Evolutionary conservation across 2,797 vertebrate genomes (phyloP).

Genomic region (Syndactyla subalaris): DNA sequence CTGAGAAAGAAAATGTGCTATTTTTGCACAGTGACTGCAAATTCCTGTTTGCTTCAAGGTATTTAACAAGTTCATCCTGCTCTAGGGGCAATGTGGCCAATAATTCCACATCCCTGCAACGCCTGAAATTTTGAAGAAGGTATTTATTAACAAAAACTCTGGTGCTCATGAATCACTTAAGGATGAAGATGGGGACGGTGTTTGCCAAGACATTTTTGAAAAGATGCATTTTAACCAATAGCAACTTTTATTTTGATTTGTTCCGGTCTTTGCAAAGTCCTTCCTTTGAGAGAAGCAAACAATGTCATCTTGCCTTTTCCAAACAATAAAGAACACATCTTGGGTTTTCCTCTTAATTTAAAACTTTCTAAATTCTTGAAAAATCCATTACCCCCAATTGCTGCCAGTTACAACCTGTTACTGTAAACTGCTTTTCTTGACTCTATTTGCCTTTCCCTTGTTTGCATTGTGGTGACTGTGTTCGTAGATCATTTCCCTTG

Average conservation of each 20-base stretch:
- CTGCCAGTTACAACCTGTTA: neutral
- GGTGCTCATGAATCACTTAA: neutral
- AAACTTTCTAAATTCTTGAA: neutral
- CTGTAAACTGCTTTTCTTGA: neutral
- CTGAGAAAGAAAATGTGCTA: neutral
- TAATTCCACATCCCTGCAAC: neutral
- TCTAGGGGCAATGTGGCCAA: neutral
- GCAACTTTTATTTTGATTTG: neutral
- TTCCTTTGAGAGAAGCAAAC: neutral
- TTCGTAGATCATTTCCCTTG: neutral
- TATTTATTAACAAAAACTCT: neutral
- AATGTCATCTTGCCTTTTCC: neutral
- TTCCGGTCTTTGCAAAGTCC: neutral
- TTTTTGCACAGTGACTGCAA: neutral
- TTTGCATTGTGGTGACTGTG: neutral
- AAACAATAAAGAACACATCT: neutral
- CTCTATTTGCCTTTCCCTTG: neutral
- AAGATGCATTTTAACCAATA: neutral
- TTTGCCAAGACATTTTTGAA: neutral
- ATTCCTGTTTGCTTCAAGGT: neutral
- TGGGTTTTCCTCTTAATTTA: neutral
- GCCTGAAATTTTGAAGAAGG: neutral
- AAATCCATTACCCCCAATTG: neutral
- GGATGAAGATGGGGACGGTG: neutral
- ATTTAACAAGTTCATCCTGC: neutral